Evolutionary conservation across 2,888 invertebrate genomes (phyloP).

Genomic region (Agrotis ipsilon): DNA sequence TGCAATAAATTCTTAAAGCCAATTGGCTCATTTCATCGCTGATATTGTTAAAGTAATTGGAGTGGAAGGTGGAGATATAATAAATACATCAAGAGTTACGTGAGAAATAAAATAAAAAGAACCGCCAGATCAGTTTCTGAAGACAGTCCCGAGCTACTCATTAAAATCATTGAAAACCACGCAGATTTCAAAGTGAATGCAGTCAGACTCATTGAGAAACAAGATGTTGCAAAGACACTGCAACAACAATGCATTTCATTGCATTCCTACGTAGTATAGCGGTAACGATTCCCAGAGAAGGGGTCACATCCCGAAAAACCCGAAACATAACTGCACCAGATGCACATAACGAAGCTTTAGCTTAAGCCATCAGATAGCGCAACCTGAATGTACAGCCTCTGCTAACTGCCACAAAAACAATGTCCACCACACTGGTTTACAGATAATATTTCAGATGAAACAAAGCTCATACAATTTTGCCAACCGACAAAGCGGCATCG

Average conservation of each 20-base stretch:
- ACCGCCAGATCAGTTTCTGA: neutral
- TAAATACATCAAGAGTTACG: slow-evolving; percentile 43
- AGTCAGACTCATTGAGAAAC: neutral
- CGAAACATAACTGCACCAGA: slow-evolving; percentile 62
- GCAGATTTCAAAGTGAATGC: neutral
- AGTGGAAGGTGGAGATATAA: slow-evolving; percentile 31
- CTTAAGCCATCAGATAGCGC: slow-evolving; percentile 77
- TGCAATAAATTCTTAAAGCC: slow-evolving; percentile 53
- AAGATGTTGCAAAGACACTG: slow-evolving; percentile 8
- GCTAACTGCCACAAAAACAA: slow-evolving; percentile 74
- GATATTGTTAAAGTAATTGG: slow-evolving; percentile 51
- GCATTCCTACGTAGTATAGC: slow-evolving; percentile 40
- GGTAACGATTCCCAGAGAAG: slow-evolving; percentile 56
- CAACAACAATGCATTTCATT: slow-evolving; percentile 38
- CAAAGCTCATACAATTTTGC: slow-evolving; percentile 87
- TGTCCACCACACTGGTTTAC: slow-evolving; percentile 77
- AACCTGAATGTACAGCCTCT: slow-evolving; percentile 66
- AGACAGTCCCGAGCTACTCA: neutral
- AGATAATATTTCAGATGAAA: slow-evolving; percentile 85
- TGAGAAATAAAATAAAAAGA: slow-evolving; percentile 26
- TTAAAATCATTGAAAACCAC: neutral
- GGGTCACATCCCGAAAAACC: slow-evolving; percentile 69
- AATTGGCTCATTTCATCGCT: slow-evolving; percentile 48
- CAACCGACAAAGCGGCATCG: slow-evolving; percentile 89
- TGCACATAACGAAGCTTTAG: slow-evolving; percentile 61